Evolutionary conservation across 2,888 invertebrate species (phyloP), one percentile per base, ranked within the genome.

Genomic region (Ethmia dodecea): DNA sequence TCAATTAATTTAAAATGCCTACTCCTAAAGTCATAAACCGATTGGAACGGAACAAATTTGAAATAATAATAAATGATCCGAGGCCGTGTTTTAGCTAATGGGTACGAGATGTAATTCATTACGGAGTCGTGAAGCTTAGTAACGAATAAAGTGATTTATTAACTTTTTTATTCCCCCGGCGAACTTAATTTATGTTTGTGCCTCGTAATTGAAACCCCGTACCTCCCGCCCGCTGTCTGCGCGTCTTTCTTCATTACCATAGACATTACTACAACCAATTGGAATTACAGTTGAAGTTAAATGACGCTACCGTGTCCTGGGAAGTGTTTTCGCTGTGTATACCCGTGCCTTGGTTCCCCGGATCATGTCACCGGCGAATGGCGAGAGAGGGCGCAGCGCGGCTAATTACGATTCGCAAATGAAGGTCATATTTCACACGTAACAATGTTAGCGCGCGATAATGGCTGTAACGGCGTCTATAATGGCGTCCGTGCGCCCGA

Each of bases 101-200:
- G 30, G 18, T 18, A 40, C 31, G 33, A 37, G 30, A 33, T 45
- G 34, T 31, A 31, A 28, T 43, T 40, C 38, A 41, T 41, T 37
- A 37, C 34, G 36, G 16, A 29, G 8, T 27, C 22, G 22, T 22
- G n/a, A 22, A 22, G n/a, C 22, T 22, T 22, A 22, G 22, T 32
- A 22, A n/a, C 33, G 33, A 33, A 27, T 33, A 33, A 33, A 15
- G 27, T 33, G 33, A 33, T 33, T 33, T 33, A 33, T 33, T 26
- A 33, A 27, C 33, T 33, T 33, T 33, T 33, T 33, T 33, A 33
- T 27, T 33, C 18, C 22, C n/a, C 9, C 9, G 6, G 22, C 18
- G 27, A 27, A 27, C 27, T 18, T 33, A 33, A 33, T 33, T 33
- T 33, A 33, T 33, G 26, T 33, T 25, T 26, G 33, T 27, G 16